Percentiles rank a stretch among this genome's conserved stretches.
phyloP scores from a whole-genome alignment of 2,797 vertebrate genomes.

The Chaetophractus vellerosus region DNA sequence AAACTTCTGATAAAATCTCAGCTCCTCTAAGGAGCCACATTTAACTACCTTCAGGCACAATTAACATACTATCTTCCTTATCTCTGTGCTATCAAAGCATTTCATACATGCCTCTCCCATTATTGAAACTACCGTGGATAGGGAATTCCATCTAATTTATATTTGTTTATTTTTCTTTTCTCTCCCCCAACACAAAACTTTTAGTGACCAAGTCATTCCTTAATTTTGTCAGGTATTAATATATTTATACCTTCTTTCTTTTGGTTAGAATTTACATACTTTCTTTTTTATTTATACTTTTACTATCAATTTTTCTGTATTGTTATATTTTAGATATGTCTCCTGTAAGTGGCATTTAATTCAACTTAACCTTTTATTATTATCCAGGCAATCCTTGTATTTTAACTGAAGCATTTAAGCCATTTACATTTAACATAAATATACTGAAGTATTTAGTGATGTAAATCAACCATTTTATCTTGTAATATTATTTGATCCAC shows the following conservation, averaged over 20 bases:
- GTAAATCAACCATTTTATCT: slow-evolving; percentile 46
- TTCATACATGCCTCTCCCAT: neutral
- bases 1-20: slow-evolving; percentile 52
- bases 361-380: slow-evolving; percentile 27
- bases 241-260: neutral
- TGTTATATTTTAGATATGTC: slow-evolving; percentile 42
- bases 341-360: slow-evolving; percentile 45
- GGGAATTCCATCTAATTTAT: neutral
- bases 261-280: neutral
- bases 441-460: neutral
- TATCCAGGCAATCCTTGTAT: neutral
- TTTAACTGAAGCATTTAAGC: slow-evolving; percentile 42
- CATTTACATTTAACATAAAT: slow-evolving; percentile 63
- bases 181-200: neutral
- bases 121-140: neutral
- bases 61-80: neutral
- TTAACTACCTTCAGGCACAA: neutral
- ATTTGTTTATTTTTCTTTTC: slow-evolving; percentile 6
- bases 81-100: neutral
- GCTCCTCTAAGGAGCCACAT: neutral
- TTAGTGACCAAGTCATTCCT: slow-evolving; percentile 26
- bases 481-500: neutral
- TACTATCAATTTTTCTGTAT: neutral
- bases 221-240: slow-evolving; percentile 11
- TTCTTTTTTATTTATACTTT: neutral